Base-by-base conservation (phyloP, 2,888 invertebrate species). In the Blastobasis adustella region DNA sequence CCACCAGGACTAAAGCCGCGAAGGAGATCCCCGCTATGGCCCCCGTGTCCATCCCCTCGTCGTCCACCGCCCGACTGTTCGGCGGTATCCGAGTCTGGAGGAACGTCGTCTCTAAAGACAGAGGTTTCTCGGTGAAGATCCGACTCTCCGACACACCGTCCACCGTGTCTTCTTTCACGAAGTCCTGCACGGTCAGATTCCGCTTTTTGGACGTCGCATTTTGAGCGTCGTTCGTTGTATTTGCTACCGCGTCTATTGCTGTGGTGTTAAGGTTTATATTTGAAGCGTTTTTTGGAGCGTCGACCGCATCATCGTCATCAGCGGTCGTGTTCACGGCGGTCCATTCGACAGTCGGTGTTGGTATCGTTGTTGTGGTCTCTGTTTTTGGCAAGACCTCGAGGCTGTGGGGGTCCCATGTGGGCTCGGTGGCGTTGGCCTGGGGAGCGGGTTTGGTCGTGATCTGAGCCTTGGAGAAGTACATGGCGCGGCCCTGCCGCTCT, bases 1-100 rank as follows among this genome's bases (percentile, higher is more conserved):
- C 92, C 45, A 91, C 90, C 53, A 93, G 72, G 45, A 91, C 91
- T 56, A 93, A 79, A 56, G 92, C 92, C 46, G 91, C 92, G 60
- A 93, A 90, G 40, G 92, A 92, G 60, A 93, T 93, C 9, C 93
- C 93, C 36, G 93, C 92, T 58, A 94, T 93, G 45, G 89, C 90
- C 6, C 91, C 91, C 40, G 90, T 90, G 61, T 91, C 91, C 79
- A 91, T 82, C 0, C 83, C 82, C 0, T 74, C 73, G 0, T 71
- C 74, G 9, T 85, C 84, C 56, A 81, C 80, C 39, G 84, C 69
- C 38, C 82, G 69, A 60, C 86, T 69, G 52, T 79, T 83, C 39
- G 81, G 79, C 41, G 86, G 86, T 57, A 86, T 79, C 48, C 83
- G 65, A 0, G 87, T 86, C 58, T 88, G 86, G 0, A 84, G 56